Evolutionary conservation across 2,797 vertebrate species (phyloP).

Genomic region (Danio aesculapii): DNA sequence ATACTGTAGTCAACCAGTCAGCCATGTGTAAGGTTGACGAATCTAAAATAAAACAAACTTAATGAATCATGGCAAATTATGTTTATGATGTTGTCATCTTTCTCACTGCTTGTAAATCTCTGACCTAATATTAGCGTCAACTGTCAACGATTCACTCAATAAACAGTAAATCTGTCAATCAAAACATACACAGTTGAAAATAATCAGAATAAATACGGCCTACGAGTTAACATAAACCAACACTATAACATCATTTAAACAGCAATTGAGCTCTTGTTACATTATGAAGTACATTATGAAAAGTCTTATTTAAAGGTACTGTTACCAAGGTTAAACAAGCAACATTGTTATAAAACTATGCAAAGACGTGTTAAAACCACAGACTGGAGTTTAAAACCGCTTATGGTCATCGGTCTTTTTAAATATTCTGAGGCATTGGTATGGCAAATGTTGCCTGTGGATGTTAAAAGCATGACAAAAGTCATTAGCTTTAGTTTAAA

Average conservation of each 20-base stretch:
- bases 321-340: too few species aligned
- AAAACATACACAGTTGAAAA: background rate
- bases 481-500: too few species aligned
- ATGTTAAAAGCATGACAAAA: too few species aligned
- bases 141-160: background rate
- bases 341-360: too few species aligned
- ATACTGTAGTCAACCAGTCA: background rate
- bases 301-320: too few species aligned
- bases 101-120: background rate
- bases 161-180: background rate
- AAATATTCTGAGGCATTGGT: too few species aligned
- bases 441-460: too few species aligned
- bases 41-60: background rate
- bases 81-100: background rate
- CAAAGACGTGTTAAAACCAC: too few species aligned
- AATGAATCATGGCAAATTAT: background rate
- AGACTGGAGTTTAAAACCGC: too few species aligned
- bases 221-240: background rate
- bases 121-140: background rate
- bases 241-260: background rate
- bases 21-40: background rate
- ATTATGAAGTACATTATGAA: background rate
- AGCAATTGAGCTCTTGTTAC: background rate
- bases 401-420: too few species aligned
- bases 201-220: background rate